Conservation (phyloP, 2,888 invertebrate species). For the Tenthredo distinguenda region DNA sequence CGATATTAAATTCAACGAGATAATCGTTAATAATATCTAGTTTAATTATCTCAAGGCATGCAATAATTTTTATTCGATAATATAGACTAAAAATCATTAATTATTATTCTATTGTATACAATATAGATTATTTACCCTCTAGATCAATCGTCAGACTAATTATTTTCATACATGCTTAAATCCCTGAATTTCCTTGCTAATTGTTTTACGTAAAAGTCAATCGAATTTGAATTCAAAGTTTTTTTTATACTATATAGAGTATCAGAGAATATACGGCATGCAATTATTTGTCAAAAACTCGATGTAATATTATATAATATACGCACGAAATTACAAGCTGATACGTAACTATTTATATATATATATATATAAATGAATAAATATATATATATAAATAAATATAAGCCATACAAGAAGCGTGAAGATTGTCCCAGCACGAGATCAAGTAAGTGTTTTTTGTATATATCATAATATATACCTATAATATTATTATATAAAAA, state of each 20-base stretch:
- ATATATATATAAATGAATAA: background rate
- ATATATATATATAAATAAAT: background rate
- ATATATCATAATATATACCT: background rate
- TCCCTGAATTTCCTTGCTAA: background rate
- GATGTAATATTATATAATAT: background rate
- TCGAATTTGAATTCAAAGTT: background rate
- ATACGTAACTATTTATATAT: background rate
- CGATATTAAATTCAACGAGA: background rate
- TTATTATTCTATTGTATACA: too few species aligned
- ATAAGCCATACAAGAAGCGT: constrained; percentile 62
- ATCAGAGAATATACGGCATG: background rate
- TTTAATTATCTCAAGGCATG: background rate
- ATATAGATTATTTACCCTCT: background rate
- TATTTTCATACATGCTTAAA: background rate
- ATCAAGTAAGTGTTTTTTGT: constrained; percentile 49
- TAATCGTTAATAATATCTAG: background rate
- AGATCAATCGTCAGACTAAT: background rate
- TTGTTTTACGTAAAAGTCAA: background rate
- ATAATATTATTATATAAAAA: background rate
- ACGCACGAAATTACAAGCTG: background rate
- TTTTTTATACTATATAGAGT: background rate
- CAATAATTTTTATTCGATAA: background rate
- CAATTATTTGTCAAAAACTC: background rate
- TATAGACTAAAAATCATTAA: too few species aligned
- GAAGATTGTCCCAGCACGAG: constrained; percentile 74